Conservation (phyloP, 2,888 invertebrate species). For the Entomobrya multifasciata region DNA sequence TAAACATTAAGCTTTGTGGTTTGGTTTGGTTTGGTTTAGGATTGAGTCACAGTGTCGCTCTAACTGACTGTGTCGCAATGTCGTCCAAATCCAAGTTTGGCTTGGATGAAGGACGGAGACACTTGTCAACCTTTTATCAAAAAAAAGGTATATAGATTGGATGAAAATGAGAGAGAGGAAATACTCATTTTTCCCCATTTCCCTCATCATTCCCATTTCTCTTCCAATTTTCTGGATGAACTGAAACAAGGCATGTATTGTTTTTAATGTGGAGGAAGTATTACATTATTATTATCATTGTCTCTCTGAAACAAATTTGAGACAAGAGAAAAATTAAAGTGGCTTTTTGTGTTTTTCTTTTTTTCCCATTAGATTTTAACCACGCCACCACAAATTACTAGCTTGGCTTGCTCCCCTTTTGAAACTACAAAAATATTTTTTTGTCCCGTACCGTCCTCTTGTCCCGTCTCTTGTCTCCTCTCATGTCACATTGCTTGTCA, state of each 20-base stretch:
- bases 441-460: background rate
- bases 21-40: too few species aligned
- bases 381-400: background rate
- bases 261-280: background rate
- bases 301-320: slow-evolving; percentile 56
- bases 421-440: background rate
- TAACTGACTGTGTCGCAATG: too few species aligned
- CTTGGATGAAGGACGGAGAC: background rate
- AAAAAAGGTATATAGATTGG: background rate
- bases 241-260: background rate
- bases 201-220: too few species aligned
- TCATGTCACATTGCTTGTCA: background rate
- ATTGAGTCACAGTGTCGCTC: too few species aligned
- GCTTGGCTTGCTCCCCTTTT: background rate
- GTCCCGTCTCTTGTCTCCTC: background rate
- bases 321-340: slow-evolving; percentile 45
- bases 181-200: background rate
- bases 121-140: slow-evolving; percentile 47
- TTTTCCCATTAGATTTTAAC: background rate
- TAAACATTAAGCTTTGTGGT: too few species aligned
- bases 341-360: slow-evolving; percentile 53
- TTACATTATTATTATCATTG: slow-evolving; percentile 7
- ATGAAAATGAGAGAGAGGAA: slow-evolving; percentile 4
- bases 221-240: too few species aligned
- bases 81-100: too few species aligned